Evolutionary conservation across 2,888 invertebrate genomes (phyloP), one percentile per base, ranked within the genome.

Genomic region (Blastobasis adustella): DNA sequence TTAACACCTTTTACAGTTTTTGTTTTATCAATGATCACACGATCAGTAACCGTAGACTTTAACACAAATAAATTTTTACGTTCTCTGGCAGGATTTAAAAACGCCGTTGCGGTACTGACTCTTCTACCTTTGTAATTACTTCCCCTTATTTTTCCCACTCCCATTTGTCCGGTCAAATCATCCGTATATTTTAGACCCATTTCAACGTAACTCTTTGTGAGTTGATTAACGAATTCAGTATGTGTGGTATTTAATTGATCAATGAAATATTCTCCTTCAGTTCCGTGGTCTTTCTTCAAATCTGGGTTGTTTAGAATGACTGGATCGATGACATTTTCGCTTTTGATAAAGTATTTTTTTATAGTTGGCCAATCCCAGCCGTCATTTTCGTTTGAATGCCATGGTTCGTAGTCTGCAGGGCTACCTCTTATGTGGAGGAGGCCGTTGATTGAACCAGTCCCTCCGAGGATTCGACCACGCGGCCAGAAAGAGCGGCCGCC

Each of bases 81-180:
- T 50, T 77, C 63, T 50, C 63, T 66, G 3, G 74, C 66, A 37
- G 77, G 71, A 54, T 71, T 81, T 5, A 87, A 58, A 54, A 85
- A 91, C 4, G 90, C 89, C 49, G 89, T 90, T 1, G 89, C 87
- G 8, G 90, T 89, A 62, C 90, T 90, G 8, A 90, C 90, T 60
- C 91, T 73, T 54, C 75, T 82, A 0, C 91, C 91, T 58, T 87
- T 78, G 54, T 89, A 58, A 50, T 82, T 80, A 0, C 84, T 80
- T 3, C 90, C 91, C 63, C 89, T 82, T 9, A 90, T 79, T 59
- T 85, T 89, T 10, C 88, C 89, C n/a, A 90, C 79, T 1, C 90
- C 91, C 61, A 90, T 81, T 69, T 91, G 90, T 0, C 86, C 85
- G 53, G 85, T 86, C 42, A 87, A 68, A 54, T 86, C 75, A 40